Conservation (phyloP, 2,113 vertebrate species). For the Tauraco erythrolophus region DNA sequence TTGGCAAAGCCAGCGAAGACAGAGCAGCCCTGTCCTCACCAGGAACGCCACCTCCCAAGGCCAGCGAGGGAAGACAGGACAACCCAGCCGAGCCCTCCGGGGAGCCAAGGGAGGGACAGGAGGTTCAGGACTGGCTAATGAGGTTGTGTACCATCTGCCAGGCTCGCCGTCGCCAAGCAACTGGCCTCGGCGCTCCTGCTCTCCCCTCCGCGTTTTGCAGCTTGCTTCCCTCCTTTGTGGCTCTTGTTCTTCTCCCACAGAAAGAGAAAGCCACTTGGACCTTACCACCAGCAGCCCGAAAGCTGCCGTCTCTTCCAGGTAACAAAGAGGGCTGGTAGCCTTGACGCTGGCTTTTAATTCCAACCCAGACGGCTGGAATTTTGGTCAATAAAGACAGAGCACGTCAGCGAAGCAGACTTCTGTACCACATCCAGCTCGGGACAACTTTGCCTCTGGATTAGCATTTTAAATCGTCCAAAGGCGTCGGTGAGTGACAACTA, state of each 20-base stretch:
- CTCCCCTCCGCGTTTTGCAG: accelerated
- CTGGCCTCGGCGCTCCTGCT: not conserved
- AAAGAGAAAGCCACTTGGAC: not conserved
- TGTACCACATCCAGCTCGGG: accelerated
- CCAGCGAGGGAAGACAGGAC: not conserved
- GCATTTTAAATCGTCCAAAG: not conserved
- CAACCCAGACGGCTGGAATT: not conserved
- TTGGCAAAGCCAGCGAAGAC: not conserved
- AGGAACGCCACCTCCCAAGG: not conserved
- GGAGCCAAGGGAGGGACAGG: accelerated
- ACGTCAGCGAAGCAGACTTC: not conserved
- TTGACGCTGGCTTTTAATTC: not conserved
- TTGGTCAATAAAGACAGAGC: accelerated
- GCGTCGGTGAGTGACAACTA: accelerated
- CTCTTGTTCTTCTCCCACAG: not conserved
- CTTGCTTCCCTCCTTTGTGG: not conserved
- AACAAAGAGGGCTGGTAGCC: not conserved
- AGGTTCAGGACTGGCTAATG: not conserved
- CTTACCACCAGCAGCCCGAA: not conserved
- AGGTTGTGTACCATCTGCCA: not conserved
- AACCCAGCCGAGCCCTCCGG: not conserved
- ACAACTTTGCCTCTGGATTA: accelerated
- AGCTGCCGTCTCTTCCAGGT: not conserved
- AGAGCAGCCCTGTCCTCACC: not conserved
- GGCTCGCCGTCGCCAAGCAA: not conserved